Conservation (phyloP, 1,140 invertebrate genomes). For the Magallana ariakensis region DNA sequence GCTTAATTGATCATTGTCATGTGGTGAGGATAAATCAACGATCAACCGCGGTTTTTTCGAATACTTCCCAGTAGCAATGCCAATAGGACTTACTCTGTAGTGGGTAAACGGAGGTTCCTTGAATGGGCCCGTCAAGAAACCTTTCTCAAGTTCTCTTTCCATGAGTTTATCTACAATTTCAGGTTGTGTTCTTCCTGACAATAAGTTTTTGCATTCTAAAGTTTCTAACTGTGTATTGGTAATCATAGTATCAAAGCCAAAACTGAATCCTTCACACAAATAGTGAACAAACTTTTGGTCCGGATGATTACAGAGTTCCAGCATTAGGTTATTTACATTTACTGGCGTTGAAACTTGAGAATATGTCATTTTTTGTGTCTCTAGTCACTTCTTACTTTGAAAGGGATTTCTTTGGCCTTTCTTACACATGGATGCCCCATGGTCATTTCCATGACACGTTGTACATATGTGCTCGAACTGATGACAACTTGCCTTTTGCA, state of each 20-base stretch:
- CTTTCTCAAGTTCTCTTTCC: background rate
- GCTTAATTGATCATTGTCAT: background rate
- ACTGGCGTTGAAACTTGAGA: conserved; percentile 26
- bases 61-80: background rate
- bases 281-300: background rate
- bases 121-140: background rate
- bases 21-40: background rate
- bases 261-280: background rate
- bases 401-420: background rate
- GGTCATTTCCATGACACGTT: background rate
- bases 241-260: background rate
- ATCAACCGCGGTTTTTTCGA: background rate
- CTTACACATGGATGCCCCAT: background rate
- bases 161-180: background rate
- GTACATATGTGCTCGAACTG: background rate
- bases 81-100: background rate
- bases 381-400: background rate
- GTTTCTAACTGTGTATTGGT: background rate
- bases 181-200: background rate
- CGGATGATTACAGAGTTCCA: no score
- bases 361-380: background rate
- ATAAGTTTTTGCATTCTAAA: background rate
- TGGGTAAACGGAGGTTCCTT: background rate
- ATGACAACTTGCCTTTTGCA: background rate
- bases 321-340: background rate